Evolutionary conservation across 2,888 invertebrate genomes (phyloP).

Genomic region (Nematopogon swammerdamellus): DNA sequence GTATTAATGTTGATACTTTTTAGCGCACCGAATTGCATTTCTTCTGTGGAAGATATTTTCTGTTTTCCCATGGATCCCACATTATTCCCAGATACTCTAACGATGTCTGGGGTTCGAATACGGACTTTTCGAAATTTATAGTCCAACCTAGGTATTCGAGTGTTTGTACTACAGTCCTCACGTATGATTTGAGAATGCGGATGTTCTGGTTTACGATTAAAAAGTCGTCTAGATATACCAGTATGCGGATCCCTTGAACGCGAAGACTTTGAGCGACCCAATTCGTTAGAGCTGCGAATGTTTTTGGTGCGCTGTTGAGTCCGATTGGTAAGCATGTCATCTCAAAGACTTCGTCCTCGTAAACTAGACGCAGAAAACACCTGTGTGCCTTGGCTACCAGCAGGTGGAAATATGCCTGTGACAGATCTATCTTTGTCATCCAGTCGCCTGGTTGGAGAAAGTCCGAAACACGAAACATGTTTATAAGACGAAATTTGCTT

Average conservation of each 20-base stretch:
- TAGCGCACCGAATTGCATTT: no score
- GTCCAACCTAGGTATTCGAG: background rate
- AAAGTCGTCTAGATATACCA: slow-evolving; percentile 18
- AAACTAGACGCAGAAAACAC: slow-evolving; percentile 9
- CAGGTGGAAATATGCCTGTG: background rate
- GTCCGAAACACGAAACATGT: background rate
- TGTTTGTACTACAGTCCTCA: background rate
- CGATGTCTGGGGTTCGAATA: background rate
- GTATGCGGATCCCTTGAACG: slow-evolving; percentile 10
- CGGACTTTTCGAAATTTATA: background rate
- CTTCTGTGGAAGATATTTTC: background rate
- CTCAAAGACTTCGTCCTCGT: slow-evolving; percentile 5
- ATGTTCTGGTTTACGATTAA: slow-evolving; percentile 8
- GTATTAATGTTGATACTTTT: no score
- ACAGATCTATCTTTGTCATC: background rate
- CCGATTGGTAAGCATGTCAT: slow-evolving; percentile 15
- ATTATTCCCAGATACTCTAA: background rate
- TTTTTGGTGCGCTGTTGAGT: slow-evolving; percentile 13
- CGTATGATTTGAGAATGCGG: background rate
- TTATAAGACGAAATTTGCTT: background rate
- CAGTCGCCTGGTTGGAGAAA: background rate
- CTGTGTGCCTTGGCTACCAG: slow-evolving; percentile 8
- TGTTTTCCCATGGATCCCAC: background rate
- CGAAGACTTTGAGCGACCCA: slow-evolving; percentile 14
- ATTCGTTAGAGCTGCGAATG: slow-evolving; percentile 14